Evolutionary conservation across 30 jellyfish, hydroid and myxozoan species (phyloP).

Genomic region (Cassiopea xamachana): DNA sequence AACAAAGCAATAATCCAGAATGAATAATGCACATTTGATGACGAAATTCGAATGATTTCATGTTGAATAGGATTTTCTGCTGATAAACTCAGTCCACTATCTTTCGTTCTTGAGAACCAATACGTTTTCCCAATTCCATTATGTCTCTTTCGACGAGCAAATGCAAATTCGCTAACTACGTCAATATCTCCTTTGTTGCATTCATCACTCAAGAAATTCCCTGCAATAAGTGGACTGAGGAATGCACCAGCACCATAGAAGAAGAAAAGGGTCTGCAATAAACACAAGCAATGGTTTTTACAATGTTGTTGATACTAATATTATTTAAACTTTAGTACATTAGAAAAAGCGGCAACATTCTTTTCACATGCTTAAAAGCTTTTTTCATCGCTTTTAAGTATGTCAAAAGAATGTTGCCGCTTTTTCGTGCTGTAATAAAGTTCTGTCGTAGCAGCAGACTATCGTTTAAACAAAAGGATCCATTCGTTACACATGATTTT

Average conservation of each 20-base stretch:
- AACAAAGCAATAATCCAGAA: conserved; percentile 83
- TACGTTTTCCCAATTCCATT: conserved; percentile 87
- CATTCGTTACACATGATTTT: no score
- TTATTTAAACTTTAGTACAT: no score
- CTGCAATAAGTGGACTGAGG: conserved; percentile 98
- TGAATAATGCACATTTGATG: conserved; percentile 89
- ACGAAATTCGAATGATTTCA: conserved; percentile 72
- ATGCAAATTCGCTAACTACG: conserved; percentile 88
- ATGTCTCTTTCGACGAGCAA: conserved; percentile 88
- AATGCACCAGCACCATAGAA: conserved; percentile 99
- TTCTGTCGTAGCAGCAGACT: no score
- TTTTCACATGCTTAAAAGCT: no score
- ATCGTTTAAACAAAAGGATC: no score
- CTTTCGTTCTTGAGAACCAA: conserved; percentile 76
- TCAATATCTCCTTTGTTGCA: conserved; percentile 92
- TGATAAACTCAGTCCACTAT: conserved; percentile 61
- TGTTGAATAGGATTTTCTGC: conserved; percentile 56
- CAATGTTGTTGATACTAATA: no score
- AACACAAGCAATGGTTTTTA: not conserved
- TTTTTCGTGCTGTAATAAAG: no score
- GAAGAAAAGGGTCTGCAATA: conserved; percentile 87
- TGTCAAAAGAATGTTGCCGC: no score
- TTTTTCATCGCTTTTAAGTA: no score
- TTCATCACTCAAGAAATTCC: conserved; percentile 92
- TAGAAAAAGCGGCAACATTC: no score